Evolutionary conservation across 2,113 vertebrate species (phyloP), one percentile per base, ranked within the genome.

Genomic region (Lates calcarifer): DNA sequence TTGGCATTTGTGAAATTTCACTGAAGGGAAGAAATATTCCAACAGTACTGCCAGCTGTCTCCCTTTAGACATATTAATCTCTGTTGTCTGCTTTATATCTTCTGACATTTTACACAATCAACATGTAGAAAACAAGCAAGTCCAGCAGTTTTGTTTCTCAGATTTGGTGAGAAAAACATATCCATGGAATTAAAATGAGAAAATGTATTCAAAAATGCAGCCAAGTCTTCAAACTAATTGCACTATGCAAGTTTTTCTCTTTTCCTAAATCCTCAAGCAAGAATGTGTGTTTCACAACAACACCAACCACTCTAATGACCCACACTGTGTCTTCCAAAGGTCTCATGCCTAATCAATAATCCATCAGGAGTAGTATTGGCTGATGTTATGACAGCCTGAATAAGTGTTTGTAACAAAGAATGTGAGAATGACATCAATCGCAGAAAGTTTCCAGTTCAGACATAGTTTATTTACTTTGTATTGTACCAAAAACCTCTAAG

Each of bases 271-370:
- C 33, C 47, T 41, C 18, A 35, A 57, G 35, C 15, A 65, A 51
- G 4, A 60, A 31, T 69, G 24, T 56, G 75, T 58, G 65, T 82
- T 86, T 88, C 79, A 45, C 75, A 84, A 35, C 41, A 81, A 60
- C 37, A 66, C 9, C 6, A 26, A 12, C 29, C 35, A 53, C 31
- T 61, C 1, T 33, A 60, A 68, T 14, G 37, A 45, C 64, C 15
- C 1, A 5, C 6, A 28, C 41, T 41, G 31, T 33, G 64, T 79
- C 69, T 78, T 85, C 28, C 73, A 76, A 29, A 71, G 51, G 39
- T 78, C 70, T 87, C 1, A 8, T 47, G 60, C 68, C 71, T 67
- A 68, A 87, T 83, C 81, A 80, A 57, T 76, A 83, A 85, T 62
- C 57, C 57, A 77, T 64, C 6, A 62, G 69, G 29, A 75, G 24